Conservation (phyloP, 2,113 vertebrate species). For the Petromus typicus region DNA sequence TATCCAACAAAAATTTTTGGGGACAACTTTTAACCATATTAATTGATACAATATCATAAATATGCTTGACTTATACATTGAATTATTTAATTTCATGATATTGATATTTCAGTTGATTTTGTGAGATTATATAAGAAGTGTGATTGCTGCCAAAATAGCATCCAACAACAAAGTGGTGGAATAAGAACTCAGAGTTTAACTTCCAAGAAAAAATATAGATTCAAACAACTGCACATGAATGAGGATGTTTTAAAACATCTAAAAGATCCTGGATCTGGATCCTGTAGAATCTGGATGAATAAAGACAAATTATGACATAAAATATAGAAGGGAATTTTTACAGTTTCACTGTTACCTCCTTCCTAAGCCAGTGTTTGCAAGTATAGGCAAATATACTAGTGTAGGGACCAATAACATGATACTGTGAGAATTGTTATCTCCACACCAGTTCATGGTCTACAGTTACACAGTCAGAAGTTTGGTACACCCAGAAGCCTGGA, state of each 20-base stretch:
- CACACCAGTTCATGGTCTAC: background rate
- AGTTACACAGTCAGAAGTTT: background rate
- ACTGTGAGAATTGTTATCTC: rapidly evolving
- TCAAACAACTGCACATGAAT: background rate
- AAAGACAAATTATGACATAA: background rate
- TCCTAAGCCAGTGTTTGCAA: background rate
- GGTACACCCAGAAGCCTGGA: background rate
- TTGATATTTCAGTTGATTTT: background rate
- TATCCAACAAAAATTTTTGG: background rate
- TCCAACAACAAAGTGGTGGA: background rate
- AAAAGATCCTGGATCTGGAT: no score
- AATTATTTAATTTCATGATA: background rate
- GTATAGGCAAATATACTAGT: background rate
- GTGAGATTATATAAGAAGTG: background rate
- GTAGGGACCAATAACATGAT: background rate
- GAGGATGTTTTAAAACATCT: no score
- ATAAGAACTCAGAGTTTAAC: background rate
- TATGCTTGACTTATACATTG: background rate
- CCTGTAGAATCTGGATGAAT: no score
- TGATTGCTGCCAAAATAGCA: background rate
- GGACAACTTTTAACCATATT: background rate
- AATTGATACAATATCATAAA: background rate
- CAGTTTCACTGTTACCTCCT: background rate
- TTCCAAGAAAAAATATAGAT: background rate
- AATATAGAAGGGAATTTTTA: background rate